A percentile compares a stretch with the other conserved stretches of the same genome.
phyloP scores from a whole-genome alignment of 1,140 invertebrate genomes.

The Schlechtendalia chinensis region DNA sequence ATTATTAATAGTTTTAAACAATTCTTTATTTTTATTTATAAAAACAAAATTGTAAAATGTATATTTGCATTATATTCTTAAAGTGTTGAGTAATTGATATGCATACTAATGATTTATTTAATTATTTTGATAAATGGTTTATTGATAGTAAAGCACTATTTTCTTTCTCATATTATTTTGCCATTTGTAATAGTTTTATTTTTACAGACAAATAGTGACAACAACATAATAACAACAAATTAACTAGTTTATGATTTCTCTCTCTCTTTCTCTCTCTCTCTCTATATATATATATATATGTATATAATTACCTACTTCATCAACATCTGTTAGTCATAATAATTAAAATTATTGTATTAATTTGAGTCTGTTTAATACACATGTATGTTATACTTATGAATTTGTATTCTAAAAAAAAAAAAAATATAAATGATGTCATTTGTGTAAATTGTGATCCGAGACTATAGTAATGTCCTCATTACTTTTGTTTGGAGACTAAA shows the following conservation, averaged over 20 bases:
- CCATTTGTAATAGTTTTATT: too few species aligned
- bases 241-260: too few species aligned
- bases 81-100: too few species aligned
- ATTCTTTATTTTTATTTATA: too few species aligned
- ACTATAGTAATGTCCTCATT: conserved; percentile 7
- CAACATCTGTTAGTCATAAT: neutral
- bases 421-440: conserved; percentile 6
- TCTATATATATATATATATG: too few species aligned
- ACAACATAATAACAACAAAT: too few species aligned
- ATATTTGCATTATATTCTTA: too few species aligned
- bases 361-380: neutral
- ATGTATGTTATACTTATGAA: neutral
- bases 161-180: too few species aligned
- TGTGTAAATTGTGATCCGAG: neutral
- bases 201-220: too few species aligned
- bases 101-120: neutral
- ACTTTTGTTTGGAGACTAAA: neutral
- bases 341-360: neutral
- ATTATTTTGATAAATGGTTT: neutral
- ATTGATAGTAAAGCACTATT: neutral
- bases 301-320: conserved; percentile 5
- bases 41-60: too few species aligned
- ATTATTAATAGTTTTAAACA: too few species aligned
- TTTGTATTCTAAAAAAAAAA: conserved; percentile 5
- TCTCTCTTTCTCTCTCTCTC: too few species aligned